phyloP scores from a whole-genome alignment of 2,888 invertebrate genomes.

The Myopa tessellatipennis region DNA sequence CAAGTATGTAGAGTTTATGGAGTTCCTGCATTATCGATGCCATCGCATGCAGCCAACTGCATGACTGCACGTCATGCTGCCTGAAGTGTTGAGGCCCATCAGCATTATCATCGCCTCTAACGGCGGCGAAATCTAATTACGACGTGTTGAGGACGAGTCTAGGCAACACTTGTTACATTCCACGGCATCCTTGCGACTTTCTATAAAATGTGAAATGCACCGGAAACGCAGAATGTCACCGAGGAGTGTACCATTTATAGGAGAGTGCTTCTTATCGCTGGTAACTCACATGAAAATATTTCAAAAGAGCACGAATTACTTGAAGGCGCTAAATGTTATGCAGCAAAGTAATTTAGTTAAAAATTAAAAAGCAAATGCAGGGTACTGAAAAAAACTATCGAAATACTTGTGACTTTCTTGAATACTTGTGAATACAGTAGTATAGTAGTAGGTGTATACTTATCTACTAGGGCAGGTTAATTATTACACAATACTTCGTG shows the following conservation, averaged over 20 bases:
- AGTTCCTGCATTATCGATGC: not conserved
- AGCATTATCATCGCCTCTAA: conserved; percentile 1
- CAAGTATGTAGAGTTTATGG: not conserved
- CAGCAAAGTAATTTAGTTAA: not conserved
- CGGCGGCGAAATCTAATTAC: conserved; percentile 27
- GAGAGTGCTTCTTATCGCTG: too few relatives aligned
- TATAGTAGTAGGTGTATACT: too few relatives aligned
- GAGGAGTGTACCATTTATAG: not conserved
- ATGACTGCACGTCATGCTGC: not conserved
- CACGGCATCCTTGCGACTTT: conserved; percentile 12
- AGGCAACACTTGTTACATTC: conserved; percentile 12
- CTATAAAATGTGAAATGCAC: not conserved
- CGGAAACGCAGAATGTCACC: conserved; percentile 15
- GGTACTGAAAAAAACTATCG: too few relatives aligned
- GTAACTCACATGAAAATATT: not conserved
- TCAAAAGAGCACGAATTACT: not conserved
- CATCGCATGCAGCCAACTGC: not conserved
- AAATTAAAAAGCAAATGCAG: not conserved
- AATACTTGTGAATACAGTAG: too few relatives aligned
- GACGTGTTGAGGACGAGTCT: not conserved
- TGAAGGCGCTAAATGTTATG: not conserved
- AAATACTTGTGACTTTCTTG: too few relatives aligned
- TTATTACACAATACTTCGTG: too few relatives aligned
- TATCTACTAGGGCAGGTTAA: too few relatives aligned
- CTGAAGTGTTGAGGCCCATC: not conserved